Percentiles rank a stretch among this genome's conserved stretches.
Evolutionary conservation across 2,113 vertebrate species (phyloP).

Genomic region (Osmerus mordax): DNA sequence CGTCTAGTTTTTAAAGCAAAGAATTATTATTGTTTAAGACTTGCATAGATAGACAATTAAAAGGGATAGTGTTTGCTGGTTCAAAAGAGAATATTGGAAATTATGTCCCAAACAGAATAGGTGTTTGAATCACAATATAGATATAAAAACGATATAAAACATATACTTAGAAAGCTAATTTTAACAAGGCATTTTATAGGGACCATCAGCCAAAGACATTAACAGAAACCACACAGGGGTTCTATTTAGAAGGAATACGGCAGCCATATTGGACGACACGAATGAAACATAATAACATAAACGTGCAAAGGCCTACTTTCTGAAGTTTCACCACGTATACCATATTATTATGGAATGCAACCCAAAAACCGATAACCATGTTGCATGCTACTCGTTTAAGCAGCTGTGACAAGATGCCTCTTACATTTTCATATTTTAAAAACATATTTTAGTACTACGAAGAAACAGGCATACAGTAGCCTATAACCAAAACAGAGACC

Average conservation of each 20-base stretch:
- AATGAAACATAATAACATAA: slow-evolving; percentile 23
- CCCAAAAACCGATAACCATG: too few species aligned
- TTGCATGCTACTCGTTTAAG: too few species aligned
- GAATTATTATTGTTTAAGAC: slow-evolving; percentile 72
- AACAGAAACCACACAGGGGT: slow-evolving; percentile 44
- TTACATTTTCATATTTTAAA: too few species aligned
- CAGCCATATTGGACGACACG: slow-evolving; percentile 15
- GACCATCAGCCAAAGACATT: slow-evolving; percentile 58
- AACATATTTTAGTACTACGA: too few species aligned
- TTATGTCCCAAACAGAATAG: slow-evolving; percentile 10
- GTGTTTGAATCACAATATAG: slow-evolving; percentile 21
- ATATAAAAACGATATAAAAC: slow-evolving; percentile 43
- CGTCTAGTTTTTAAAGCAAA: slow-evolving; percentile 84
- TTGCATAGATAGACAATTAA: not conserved
- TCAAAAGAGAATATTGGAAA: not conserved
- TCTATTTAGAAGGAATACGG: slow-evolving; percentile 25
- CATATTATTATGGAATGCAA: too few species aligned
- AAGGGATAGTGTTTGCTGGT: not conserved
- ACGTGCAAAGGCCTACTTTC: not conserved
- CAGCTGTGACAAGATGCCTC: too few species aligned
- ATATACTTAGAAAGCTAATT: slow-evolving; percentile 54
- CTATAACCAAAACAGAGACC: too few species aligned
- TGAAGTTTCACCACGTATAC: too few species aligned
- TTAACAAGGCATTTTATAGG: slow-evolving; percentile 68
- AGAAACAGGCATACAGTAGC: too few species aligned